phyloP scores from a whole-genome alignment of 2,797 vertebrate species.

The Schizothorax lantsangensis region DNA sequence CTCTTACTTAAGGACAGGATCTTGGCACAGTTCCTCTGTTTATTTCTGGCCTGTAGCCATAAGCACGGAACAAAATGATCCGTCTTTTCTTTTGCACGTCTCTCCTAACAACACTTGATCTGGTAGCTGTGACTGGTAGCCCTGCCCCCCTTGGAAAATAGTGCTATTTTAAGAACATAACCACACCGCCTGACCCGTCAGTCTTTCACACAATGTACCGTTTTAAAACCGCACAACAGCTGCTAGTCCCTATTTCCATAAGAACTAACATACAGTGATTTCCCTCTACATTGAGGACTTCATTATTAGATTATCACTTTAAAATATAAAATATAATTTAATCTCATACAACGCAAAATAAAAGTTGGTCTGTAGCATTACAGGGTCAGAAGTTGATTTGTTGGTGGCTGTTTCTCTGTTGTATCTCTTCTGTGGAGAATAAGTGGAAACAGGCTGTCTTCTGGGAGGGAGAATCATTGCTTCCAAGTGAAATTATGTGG shows the following conservation, averaged over 20 bases:
- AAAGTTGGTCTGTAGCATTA: background rate
- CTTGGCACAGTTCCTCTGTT: constrained; percentile 56
- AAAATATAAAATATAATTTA: background rate
- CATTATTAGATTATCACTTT: background rate
- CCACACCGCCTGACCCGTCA: constrained; percentile 57
- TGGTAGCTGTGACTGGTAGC: constrained; percentile 23
- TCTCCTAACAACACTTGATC: constrained; percentile 5
- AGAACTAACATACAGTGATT: background rate
- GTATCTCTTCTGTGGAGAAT: constrained; percentile 12
- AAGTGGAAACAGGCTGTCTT: constrained; percentile 27
- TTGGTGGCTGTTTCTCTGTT: constrained; percentile 8
- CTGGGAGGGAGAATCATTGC: constrained; percentile 29
- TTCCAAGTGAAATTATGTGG: constrained; percentile 37
- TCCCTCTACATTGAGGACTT: background rate
- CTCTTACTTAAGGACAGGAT: background rate
- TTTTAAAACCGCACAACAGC: constrained; percentile 23
- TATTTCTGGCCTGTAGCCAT: constrained; percentile 64
- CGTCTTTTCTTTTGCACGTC: constrained; percentile 41
- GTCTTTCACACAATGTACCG: constrained; percentile 60
- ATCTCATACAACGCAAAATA: background rate
- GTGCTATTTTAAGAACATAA: constrained; percentile 50
- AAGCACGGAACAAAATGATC: constrained; percentile 60
- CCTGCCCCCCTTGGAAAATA: constrained; percentile 26
- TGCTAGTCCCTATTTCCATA: too few relatives aligned
- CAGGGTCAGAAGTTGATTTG: background rate